Percentiles rank a stretch among this genome's conserved stretches.
Evolutionary conservation across 1,140 invertebrate genomes (phyloP).

Genomic region (Stenopsyche tienmushanensis): DNA sequence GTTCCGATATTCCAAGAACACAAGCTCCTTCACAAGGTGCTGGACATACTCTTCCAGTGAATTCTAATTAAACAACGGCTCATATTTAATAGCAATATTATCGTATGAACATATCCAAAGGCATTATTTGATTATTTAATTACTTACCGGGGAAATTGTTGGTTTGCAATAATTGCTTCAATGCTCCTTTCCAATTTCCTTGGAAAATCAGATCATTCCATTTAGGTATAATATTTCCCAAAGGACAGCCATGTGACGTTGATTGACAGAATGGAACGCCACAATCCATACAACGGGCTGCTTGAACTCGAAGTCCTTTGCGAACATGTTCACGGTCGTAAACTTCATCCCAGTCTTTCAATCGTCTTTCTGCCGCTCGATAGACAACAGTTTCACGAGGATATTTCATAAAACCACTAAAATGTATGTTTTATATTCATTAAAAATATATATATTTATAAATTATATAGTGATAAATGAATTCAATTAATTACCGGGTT

Average conservation of each 20-base stretch:
- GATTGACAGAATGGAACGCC: slow-evolving; percentile 99
- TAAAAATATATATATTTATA: background rate
- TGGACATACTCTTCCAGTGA: slow-evolving; percentile 97
- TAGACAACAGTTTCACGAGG: slow-evolving; percentile 84
- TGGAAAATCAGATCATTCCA: slow-evolving; percentile 97
- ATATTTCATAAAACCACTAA: slow-evolving; percentile 93
- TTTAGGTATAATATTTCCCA: slow-evolving; percentile 98
- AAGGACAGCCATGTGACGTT: slow-evolving; percentile 88
- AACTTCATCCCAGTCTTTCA: slow-evolving; percentile 97
- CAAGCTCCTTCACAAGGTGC: slow-evolving; percentile 99
- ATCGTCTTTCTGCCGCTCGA: slow-evolving; percentile 75
- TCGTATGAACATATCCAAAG: too few species aligned
- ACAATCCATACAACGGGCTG: slow-evolving; percentile 98
- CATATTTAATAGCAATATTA: background rate
- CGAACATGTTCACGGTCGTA: slow-evolving; percentile 86
- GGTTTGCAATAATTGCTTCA: slow-evolving; percentile 93
- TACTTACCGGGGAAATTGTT: slow-evolving; percentile 93
- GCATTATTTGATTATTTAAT: too few species aligned
- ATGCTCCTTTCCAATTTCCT: slow-evolving; percentile 95
- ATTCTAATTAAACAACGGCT: slow-evolving; percentile 74
- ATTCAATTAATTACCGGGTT: slow-evolving; percentile 60
- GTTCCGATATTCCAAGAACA: slow-evolving; percentile 93
- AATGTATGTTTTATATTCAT: slow-evolving; percentile 4
- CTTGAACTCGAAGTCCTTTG: slow-evolving; percentile 86
- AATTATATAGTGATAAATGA: slow-evolving; percentile 4